These are phyloP conservation scores for Syrrhaptes paradoxus DNA, from an alignment of 2,113 vertebrate species.

Conservation along the genomic window DNA sequence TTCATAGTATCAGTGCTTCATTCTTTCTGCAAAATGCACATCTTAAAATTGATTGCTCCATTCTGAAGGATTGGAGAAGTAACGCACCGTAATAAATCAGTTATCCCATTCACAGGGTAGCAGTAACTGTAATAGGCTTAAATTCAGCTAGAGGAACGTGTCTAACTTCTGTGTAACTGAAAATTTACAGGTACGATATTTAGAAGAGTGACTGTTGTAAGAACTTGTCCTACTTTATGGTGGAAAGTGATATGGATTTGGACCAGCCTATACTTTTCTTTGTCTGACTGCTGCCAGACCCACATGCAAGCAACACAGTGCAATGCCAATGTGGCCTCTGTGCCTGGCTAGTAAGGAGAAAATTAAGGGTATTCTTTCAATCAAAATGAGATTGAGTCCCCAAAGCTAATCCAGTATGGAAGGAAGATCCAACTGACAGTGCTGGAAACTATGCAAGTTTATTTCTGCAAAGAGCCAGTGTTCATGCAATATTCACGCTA, in stretches of 20 bases:
- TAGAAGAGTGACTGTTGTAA: background rate
- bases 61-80: background rate
- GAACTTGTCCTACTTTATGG: background rate
- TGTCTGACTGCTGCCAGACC: background rate
- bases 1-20: background rate
- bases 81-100: background rate
- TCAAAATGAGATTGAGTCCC: background rate
- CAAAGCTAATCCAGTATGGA: background rate
- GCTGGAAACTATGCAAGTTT: background rate
- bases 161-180: background rate
- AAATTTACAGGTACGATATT: background rate
- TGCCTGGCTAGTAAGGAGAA: background rate
- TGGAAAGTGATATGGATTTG: background rate
- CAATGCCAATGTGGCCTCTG: background rate
- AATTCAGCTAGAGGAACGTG: background rate
- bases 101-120: background rate
- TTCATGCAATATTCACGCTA: background rate
- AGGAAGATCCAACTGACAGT: background rate
- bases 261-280: background rate
- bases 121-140: background rate
- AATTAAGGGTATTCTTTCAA: background rate
- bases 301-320: background rate
- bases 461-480: background rate
- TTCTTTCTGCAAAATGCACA: constrained; percentile 3
- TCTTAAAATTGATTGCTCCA: background rate